A percentile compares a stretch with the other conserved stretches of the same genome.
Evolutionary conservation across 2,113 vertebrate genomes (phyloP).

Genomic region (Ciconia maguari): DNA sequence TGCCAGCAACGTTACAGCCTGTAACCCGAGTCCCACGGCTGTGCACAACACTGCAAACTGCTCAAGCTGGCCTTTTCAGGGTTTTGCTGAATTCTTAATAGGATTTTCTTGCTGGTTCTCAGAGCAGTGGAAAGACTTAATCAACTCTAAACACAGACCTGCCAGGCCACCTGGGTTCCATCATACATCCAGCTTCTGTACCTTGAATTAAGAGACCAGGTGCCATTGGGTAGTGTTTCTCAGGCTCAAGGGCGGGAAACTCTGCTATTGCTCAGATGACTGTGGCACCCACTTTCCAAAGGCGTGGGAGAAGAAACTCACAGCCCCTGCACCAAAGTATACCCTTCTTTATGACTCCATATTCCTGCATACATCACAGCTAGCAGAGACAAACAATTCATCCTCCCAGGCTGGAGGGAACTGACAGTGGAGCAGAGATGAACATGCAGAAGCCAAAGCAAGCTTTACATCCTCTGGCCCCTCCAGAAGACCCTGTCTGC

Average conservation of each 20-base stretch:
- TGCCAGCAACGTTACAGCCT: neutral
- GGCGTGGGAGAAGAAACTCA: neutral
- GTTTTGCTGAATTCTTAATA: neutral
- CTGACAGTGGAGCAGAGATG: neutral
- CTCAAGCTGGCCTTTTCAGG: neutral
- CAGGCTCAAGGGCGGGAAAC: neutral
- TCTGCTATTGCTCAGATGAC: neutral
- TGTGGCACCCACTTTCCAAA: neutral
- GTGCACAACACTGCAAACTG: neutral
- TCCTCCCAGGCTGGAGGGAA: neutral
- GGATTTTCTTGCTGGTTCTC: neutral
- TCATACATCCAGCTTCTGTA: neutral
- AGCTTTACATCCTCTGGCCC: neutral
- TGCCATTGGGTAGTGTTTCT: neutral
- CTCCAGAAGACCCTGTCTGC: neutral
- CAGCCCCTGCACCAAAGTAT: neutral
- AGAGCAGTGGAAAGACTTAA: neutral
- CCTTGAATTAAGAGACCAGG: neutral
- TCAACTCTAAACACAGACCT: neutral
- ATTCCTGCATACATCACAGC: neutral
- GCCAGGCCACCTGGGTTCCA: neutral
- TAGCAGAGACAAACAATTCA: neutral
- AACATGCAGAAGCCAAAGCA: neutral
- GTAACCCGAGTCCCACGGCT: accelerated
- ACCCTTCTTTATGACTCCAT: neutral